A percentile compares a stretch with the other conserved stretches of the same genome.
phyloP scores from a whole-genome alignment of 2,888 invertebrate genomes.

The Drosophila austrosaltans region DNA sequence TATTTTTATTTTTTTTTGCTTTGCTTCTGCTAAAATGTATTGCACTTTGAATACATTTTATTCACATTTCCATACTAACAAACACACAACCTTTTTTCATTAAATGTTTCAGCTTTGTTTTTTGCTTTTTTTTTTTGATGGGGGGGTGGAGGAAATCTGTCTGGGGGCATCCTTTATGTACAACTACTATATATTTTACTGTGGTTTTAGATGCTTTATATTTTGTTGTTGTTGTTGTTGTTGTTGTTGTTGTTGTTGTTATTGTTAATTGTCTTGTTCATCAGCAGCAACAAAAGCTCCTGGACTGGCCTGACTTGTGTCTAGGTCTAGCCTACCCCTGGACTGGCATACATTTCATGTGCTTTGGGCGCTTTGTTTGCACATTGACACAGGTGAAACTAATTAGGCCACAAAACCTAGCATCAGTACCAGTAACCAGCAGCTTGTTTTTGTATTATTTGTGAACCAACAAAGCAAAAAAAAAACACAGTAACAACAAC shows the following conservation, averaged over 20 bases:
- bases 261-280: slow-evolving; percentile 19
- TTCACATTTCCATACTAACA: slow-evolving; percentile 2
- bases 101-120: slow-evolving; percentile 32
- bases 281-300: slow-evolving; percentile 24
- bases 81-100: slow-evolving; percentile 28
- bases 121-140: no score
- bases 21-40: not conserved
- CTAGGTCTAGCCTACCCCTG: slow-evolving; percentile 4
- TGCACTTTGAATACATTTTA: slow-evolving; percentile 10
- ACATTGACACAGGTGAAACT: slow-evolving; percentile 79
- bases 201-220: not conserved
- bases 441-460: slow-evolving; percentile 78
- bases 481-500: slow-evolving; percentile 20
- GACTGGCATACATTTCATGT: slow-evolving; percentile 45
- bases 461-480: slow-evolving; percentile 69
- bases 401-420: slow-evolving; percentile 76
- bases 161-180: not conserved
- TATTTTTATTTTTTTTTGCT: not conserved
- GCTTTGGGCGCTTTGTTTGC: slow-evolving; percentile 65
- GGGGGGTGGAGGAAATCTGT: slow-evolving; percentile 7
- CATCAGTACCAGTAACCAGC: slow-evolving; percentile 44
- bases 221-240: slow-evolving; percentile 53
- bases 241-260: slow-evolving; percentile 44
- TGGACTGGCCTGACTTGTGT: slow-evolving; percentile 16
- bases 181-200: not conserved